Evolutionary conservation across 2,888 invertebrate species (phyloP), one percentile per base, ranked within the genome.

Genomic region (Dermolepida albohirtum): DNA sequence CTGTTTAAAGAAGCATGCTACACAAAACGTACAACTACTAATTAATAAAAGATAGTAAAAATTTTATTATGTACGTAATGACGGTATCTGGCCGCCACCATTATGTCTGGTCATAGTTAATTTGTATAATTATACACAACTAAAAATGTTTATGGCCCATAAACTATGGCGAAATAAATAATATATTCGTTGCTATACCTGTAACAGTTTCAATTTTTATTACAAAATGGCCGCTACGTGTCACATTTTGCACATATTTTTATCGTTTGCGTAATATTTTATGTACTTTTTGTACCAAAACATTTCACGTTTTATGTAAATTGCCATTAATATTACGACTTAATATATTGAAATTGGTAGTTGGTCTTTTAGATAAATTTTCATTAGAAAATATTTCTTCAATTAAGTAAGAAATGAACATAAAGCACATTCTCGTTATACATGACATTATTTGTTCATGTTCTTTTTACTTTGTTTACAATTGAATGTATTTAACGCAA

Each of bases 121-220:
- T 81, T 81, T 79, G 78, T 80, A 79, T 81, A 81, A 81, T 81
- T 80, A 78, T 77, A 76, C 74, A 77, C 78, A 78, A 78, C 78
- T 78, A 77, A 80, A 80, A 80, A 79, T 76, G 74, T 79, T 81
- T 80, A 80, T 73, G 79, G 76, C 68, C 75, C 78, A 78, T 80
- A 79, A 81, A 81, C 74, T 77, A 78, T 76, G 75, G 73, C 70
- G 77, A 78, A 79, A 79, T 80, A 80, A 80, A 80, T 80, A 79
- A 79, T 79, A 80, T 77, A 76, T 76, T 78, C 73, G 76, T 74
- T 71, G 75, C 43, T 64, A 51, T 71, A 76, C 76, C 76, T 77
- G 75, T 75, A 77, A 75, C 73, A 75, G 72, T 76, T 77, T 34
- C 74, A 74, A 74, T 74, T 76, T 78, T 78, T 78, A 78, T 76